Conservation (phyloP, 1,140 invertebrate species). For the Lepidotrigona ventralis region DNA sequence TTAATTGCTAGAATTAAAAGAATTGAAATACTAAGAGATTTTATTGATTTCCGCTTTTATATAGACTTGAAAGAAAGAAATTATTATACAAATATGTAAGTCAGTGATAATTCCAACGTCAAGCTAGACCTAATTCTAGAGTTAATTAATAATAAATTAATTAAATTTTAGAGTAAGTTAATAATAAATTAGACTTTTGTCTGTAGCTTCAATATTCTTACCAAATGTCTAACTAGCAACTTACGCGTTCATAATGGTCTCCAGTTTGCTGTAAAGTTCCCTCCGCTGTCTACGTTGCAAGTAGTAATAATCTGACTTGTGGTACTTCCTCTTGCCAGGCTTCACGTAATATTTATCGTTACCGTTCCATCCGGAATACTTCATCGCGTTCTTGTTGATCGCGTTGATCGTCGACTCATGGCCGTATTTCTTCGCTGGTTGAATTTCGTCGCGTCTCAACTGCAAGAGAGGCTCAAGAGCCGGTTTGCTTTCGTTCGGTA, state of each 20-base stretch:
- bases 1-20: no score
- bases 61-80: no score
- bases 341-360: constrained; percentile 62
- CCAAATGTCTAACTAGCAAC: constrained; percentile 59
- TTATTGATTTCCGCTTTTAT: no score
- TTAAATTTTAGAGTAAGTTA: no score
- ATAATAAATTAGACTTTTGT: no score
- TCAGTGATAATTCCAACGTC: no score
- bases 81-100: no score
- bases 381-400: constrained; percentile 40
- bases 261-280: constrained; percentile 85
- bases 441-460: constrained; percentile 70
- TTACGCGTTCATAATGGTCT: constrained; percentile 86
- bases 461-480: constrained; percentile 78
- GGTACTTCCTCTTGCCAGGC: constrained; percentile 62
- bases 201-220: background rate
- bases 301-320: constrained; percentile 73
- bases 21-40: no score
- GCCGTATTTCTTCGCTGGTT: constrained; percentile 58
- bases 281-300: constrained; percentile 81
- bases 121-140: no score
- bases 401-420: constrained; percentile 67
- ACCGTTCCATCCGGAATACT: constrained; percentile 57
- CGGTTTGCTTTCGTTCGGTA: constrained; percentile 85
- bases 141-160: no score